These are phyloP conservation scores for Coreius guichenoti DNA, from an alignment of 2,797 vertebrate genomes.

Conservation along the genomic window DNA sequence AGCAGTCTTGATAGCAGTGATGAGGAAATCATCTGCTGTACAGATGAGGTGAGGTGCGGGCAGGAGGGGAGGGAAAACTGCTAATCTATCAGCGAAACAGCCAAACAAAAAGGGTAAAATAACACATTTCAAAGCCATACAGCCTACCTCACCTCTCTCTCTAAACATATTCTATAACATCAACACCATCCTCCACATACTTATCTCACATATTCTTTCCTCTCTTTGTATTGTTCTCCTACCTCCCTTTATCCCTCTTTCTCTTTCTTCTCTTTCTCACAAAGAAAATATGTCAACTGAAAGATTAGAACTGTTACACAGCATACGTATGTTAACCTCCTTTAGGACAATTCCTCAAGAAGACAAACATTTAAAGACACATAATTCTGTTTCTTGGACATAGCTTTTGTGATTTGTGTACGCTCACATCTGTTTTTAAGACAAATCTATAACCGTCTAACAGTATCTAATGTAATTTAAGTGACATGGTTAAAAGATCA, in stretches of 20 bases:
- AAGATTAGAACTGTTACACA: constrained; percentile 18
- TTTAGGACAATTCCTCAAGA: constrained; percentile 22
- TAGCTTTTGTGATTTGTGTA: constrained; percentile 8
- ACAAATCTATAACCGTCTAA: background rate
- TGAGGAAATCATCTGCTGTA: constrained; percentile 42
- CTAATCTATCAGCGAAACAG: constrained; percentile 33
- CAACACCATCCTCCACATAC: background rate
- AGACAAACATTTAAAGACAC: constrained; percentile 22
- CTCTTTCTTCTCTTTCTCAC: background rate
- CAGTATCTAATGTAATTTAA: background rate
- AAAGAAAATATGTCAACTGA: constrained; percentile 24
- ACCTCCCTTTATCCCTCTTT: background rate
- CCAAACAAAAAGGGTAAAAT: constrained; percentile 36
- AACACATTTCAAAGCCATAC: constrained; percentile 21
- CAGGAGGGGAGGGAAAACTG: background rate
- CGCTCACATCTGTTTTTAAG: constrained; percentile 5
- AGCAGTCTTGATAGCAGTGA: constrained; percentile 3
- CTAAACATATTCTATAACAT: constrained; percentile 17
- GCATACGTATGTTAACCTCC: constrained; percentile 39
- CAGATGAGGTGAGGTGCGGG: constrained; percentile 18
- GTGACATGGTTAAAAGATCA: background rate
- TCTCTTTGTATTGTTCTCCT: background rate
- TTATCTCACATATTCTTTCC: background rate
- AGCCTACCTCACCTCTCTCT: background rate
- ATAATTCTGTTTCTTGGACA: constrained; percentile 7